Conservation (phyloP, 2,113 vertebrate species). For the Jaculus jaculus region DNA sequence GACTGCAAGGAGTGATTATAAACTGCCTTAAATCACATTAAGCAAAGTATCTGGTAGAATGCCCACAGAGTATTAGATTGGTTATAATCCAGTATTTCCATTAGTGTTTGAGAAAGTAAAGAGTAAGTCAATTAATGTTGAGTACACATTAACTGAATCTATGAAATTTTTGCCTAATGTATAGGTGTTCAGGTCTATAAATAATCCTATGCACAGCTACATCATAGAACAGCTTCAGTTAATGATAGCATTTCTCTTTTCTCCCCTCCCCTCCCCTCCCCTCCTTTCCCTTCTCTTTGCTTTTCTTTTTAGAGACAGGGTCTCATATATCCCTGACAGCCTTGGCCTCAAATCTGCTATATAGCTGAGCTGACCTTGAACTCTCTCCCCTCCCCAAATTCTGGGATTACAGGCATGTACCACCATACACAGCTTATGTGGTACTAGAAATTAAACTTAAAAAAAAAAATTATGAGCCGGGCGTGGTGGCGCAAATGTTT, state of each 20-base stretch:
- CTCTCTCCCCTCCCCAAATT: too few relatives aligned
- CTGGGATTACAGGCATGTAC: too few relatives aligned
- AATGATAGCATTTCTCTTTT: not conserved
- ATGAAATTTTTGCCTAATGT: constrained; percentile 55
- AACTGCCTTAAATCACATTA: constrained; percentile 77
- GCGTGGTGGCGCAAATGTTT: too few relatives aligned
- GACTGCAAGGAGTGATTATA: constrained; percentile 77
- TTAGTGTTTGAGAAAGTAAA: constrained; percentile 60
- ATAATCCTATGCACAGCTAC: not conserved
- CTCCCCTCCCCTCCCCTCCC: not conserved
- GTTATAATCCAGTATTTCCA: constrained; percentile 72
- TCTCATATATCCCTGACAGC: not conserved
- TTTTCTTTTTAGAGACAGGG: not conserved
- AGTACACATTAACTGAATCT: constrained; percentile 51
- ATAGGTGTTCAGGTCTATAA: constrained; percentile 21
- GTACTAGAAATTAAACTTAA: too few relatives aligned
- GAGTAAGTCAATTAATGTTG: constrained; percentile 77
- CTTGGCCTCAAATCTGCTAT: not conserved
- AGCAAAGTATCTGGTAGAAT: constrained; percentile 69
- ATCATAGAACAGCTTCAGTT: constrained; percentile 2
- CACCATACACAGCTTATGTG: too few relatives aligned
- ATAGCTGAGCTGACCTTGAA: not conserved
- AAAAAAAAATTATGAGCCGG: too few relatives aligned
- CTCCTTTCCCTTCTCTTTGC: too few relatives aligned
- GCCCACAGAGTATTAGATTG: constrained; percentile 66